Base-by-base conservation (phyloP, 1,140 invertebrate species). In the Daktulosphaira vitifoliae region DNA sequence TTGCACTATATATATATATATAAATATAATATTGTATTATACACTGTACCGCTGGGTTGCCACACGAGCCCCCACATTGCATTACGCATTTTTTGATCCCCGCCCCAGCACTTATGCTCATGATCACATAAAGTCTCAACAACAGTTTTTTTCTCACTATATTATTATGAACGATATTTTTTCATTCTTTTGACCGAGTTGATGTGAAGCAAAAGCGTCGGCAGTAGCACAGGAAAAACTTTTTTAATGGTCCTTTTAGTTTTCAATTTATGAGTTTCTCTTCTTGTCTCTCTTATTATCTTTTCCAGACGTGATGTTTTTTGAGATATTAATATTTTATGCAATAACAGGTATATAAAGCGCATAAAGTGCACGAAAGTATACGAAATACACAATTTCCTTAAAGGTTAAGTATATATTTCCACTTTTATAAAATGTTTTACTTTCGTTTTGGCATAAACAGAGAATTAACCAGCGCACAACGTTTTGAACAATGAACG, bases 231-330 rank as follows among this genome's bases (percentile, higher is more conserved):
- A 22, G 56, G 42, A 62, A 62, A 62, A 62, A 33, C 5, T 6
- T 62, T 62, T 62, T 48, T 62, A 62, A 62, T 62, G 42, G 56
- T 62, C 56, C 56, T 25, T 62, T 62, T 62, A 48, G 56, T 62
- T 62, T 62, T 46, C 56, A 48, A 62, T 59, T 59, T 59, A 46
- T 46, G 54, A 46, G 54, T 46, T 59, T 59, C 22, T 29, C 42
- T 26, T 29, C 29, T 33, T 11, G 29, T 33, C 5, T 33, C 29
- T 33, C 11, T 44, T n/a, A 44, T 56, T 59, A 59, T 46, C 38
- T 46, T 25, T 46, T 46, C 39, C 54, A 56, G 42, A 46, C 54
- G 39, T 46, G 39, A 59, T 59, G 54, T 59, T 59, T 48, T 59
- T 59, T 23, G 25, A 23, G 56, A 46, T 62, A 22, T 62, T 62